Percentiles rank a stretch among this genome's conserved stretches.
Conservation (phyloP, 2,888 invertebrate genomes). For the Eupithecia exiguata region DNA sequence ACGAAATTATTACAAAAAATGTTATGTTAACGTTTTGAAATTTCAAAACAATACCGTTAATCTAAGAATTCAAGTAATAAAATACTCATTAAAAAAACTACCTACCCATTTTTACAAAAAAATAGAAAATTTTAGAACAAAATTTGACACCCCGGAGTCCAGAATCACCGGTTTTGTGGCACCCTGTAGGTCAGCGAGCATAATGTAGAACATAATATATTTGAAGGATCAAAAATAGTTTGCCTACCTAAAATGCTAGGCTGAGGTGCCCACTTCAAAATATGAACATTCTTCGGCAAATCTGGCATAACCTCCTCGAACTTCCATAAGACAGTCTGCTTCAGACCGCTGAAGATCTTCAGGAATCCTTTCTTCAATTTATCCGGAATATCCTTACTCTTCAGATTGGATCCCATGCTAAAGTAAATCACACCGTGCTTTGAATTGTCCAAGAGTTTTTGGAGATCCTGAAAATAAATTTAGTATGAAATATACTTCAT, state of each 20-base stretch:
- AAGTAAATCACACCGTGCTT: slow-evolving; percentile 68
- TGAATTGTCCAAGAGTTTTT: slow-evolving; percentile 63
- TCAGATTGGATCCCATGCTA: slow-evolving; percentile 66
- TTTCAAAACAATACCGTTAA: no score
- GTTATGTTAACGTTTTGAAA: no score
- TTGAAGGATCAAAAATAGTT: slow-evolving; percentile 2
- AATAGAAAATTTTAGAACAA: no score
- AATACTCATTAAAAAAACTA: no score
- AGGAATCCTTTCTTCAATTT: slow-evolving; percentile 54
- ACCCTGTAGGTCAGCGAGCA: no score
- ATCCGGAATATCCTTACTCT: slow-evolving; percentile 55
- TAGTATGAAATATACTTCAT: no score
- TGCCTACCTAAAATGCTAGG: slow-evolving; percentile 70
- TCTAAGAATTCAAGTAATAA: no score
- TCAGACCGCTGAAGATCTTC: slow-evolving; percentile 58
- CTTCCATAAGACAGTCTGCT: slow-evolving; percentile 72
- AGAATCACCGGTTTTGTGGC: no score
- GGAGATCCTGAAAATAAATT: slow-evolving; percentile 59
- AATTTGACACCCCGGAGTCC: no score
- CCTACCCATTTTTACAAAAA: no score
- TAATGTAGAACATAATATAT: neutral
- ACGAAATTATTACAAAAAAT: no score
- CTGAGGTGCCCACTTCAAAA: slow-evolving; percentile 70
- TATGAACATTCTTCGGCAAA: slow-evolving; percentile 64
- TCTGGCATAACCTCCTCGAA: slow-evolving; percentile 60